Evolutionary conservation across 92 coral and sea anemone genomes (phyloP).

Genomic region (Metridium senile): DNA sequence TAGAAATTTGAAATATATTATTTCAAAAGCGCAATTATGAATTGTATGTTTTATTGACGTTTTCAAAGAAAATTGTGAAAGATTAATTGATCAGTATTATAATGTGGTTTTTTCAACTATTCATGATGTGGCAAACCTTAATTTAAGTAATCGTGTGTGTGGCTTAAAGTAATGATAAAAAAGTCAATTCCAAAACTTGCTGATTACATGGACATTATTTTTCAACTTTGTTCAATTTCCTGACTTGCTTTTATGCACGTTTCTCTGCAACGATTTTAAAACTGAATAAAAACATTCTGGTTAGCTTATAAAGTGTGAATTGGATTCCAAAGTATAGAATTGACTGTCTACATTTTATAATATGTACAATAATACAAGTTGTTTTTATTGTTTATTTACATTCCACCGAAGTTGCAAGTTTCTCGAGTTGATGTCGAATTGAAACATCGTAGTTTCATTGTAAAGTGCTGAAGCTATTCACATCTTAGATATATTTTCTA

Average conservation of each 20-base stretch:
- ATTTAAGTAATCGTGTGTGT: neutral
- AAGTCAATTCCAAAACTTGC: neutral
- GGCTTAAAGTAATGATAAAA: neutral
- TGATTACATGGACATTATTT: neutral
- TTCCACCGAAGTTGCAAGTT: neutral
- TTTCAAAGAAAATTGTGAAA: neutral
- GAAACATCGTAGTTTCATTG: neutral
- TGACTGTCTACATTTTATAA: neutral
- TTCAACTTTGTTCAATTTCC: neutral
- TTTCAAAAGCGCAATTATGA: neutral
- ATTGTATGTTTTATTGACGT: neutral
- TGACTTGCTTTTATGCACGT: neutral
- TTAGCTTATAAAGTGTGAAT: slow-evolving; percentile 2
- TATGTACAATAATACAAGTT: neutral
- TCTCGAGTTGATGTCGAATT: neutral
- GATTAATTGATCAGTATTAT: slow-evolving; percentile 1
- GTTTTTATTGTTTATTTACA: slow-evolving; percentile 9
- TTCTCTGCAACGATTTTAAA: neutral
- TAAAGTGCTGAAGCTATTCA: neutral
- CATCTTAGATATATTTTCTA: neutral
- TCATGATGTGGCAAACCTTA: neutral
- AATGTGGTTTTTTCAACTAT: neutral
- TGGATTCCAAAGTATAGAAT: neutral
- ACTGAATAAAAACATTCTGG: neutral
- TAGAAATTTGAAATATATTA: neutral